These are phyloP conservation scores for Xestobium rufovillosum DNA, from an alignment of 2,888 invertebrate species.

Conservation along the genomic window DNA sequence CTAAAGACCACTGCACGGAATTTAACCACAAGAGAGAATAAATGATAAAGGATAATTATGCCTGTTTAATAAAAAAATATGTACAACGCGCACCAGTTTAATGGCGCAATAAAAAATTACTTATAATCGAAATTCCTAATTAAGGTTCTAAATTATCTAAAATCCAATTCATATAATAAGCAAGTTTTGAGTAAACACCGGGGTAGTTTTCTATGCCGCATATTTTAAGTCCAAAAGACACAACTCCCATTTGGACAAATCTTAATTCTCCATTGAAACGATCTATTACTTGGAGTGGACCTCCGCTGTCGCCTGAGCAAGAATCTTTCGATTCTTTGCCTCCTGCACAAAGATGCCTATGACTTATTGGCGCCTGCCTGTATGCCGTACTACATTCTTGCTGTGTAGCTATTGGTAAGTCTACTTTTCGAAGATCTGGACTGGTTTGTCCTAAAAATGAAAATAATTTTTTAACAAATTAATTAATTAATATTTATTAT, in stretches of 20 bases:
- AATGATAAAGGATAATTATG: too few relatives aligned
- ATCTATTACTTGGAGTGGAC: constrained; percentile 50
- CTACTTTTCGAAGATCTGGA: constrained; percentile 41
- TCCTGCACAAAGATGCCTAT: constrained; percentile 57
- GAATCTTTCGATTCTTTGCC: constrained; percentile 53
- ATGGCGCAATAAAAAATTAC: background rate
- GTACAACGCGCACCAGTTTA: constrained; percentile 16
- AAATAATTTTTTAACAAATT: constrained; percentile 5
- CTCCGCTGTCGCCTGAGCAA: constrained; percentile 63
- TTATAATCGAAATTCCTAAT: constrained; percentile 22
- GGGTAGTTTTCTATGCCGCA: constrained; percentile 53
- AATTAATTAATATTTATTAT: constrained; percentile 9
- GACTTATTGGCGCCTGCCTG: constrained; percentile 26
- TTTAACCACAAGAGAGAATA: too few relatives aligned
- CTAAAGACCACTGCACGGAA: too few relatives aligned
- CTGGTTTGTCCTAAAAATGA: constrained; percentile 30
- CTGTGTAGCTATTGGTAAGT: constrained; percentile 37
- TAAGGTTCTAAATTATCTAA: constrained; percentile 43
- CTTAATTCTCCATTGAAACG: constrained; percentile 37
- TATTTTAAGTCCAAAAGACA: constrained; percentile 45
- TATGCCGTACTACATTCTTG: constrained; percentile 34
- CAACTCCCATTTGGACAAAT: constrained; percentile 52
- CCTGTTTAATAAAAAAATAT: too few relatives aligned
- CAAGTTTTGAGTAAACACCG: constrained; percentile 61
- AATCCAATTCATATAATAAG: constrained; percentile 61